Base-by-base conservation (phyloP, 2,113 vertebrate species). In the Progne subis region DNA sequence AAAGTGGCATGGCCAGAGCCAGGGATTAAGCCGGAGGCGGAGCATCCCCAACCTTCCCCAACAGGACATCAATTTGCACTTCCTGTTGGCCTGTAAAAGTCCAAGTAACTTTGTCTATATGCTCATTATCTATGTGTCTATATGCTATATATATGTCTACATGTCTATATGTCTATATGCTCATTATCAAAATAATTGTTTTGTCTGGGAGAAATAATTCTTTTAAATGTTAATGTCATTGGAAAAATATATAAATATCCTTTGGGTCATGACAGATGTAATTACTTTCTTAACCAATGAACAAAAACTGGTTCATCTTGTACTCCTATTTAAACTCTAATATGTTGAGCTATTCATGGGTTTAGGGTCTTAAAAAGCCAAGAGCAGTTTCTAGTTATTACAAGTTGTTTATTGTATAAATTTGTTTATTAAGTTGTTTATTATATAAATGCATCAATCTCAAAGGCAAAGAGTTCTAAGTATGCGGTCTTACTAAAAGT, bases 1-100 rank as follows among this genome's bases (percentile, higher is more conserved):
- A 61, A 25, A 1, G 2, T 24, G 19, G 5, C 23, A 69, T 9
- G 12, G 15, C 14, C 2, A 6, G 44, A 67, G 15, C 28, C 2
- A 5, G 39, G 24, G 9, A 21, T 0, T 1, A 6, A 19, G 8
- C 21, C 1, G 3, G 39, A 8, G 6, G 18, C 0, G 0, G 16
- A 15, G 5, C 20, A 47, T 12, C 1, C 1, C 23, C 21, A 60
- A 2, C 15, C 8, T 64, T 25, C 29, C 85, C 20, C 23, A 7
- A 6, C 0, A 4, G 29, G 41, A 80, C n/a, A 32, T 9, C 1
- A 3, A 37, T 49, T 29, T 57, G 41, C 14, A 11, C 37, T 81
- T 92, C 29, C 56, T 71, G 39, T 55, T 88, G 47, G 70, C 56
- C 59, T 75, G 32, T 43, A 41, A 31, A 89, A 52, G 43, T 55